phyloP scores from a whole-genome alignment of 2,888 invertebrate species.

The Schrankia costaestrigalis region DNA sequence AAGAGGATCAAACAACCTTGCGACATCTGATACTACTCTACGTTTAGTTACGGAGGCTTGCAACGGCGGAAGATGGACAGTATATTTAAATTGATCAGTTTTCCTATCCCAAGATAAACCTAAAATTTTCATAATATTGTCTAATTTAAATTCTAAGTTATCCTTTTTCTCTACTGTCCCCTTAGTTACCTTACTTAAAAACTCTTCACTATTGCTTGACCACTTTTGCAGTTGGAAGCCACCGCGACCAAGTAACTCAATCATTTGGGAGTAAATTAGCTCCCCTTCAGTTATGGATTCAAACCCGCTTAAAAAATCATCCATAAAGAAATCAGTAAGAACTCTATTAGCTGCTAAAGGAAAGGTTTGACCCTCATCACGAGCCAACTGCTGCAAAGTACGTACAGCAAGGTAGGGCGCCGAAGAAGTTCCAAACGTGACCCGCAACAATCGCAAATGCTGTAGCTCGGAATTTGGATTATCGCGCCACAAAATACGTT shows the following conservation, averaged over 20 bases:
- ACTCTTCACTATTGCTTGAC: background rate
- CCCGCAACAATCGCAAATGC: background rate
- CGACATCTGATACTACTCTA: background rate
- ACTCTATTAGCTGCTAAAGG: conserved; percentile 3
- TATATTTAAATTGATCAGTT: background rate
- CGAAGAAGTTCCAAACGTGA: conserved; percentile 5
- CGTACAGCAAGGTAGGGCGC: conserved; percentile 4
- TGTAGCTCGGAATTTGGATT: conserved; percentile 1
- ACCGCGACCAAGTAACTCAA: conserved; percentile 1
- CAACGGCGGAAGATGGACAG: background rate
- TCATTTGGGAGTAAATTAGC: conserved; percentile 5
- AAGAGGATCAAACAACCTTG: conserved; percentile 1
- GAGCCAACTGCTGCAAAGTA: conserved; percentile 1
- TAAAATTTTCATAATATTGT: background rate
- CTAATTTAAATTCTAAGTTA: background rate
- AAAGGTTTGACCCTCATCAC: conserved; percentile 1
- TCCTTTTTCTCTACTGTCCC: no score
- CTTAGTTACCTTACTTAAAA: background rate
- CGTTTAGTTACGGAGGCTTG: background rate
- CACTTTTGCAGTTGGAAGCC: conserved; percentile 6
- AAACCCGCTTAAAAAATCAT: conserved; percentile 6
- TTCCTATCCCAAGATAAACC: background rate
- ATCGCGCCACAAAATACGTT: conserved; percentile 1
- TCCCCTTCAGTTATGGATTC: conserved; percentile 3
- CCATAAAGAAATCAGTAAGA: conserved; percentile 4